These are phyloP conservation scores for Scytalopus superciliaris DNA, from an alignment of 2,113 vertebrate species.

Conservation along the genomic window DNA sequence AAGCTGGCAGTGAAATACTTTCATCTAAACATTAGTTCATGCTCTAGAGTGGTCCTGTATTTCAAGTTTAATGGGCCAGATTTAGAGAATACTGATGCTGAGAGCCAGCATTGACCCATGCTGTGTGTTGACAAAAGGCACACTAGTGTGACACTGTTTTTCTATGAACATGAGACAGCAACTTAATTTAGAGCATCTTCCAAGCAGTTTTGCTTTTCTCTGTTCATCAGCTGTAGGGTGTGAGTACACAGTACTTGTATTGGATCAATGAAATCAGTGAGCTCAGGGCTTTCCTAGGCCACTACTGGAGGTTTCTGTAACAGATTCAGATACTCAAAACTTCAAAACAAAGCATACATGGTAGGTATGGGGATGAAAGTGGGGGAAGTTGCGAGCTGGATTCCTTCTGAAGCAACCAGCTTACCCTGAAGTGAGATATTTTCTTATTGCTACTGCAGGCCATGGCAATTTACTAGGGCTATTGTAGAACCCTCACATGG, in stretches of 20 bases:
- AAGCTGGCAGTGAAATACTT: background rate
- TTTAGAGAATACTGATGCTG: background rate
- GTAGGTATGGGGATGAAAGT: background rate
- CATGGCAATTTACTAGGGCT: background rate
- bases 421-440: background rate
- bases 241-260: accelerated
- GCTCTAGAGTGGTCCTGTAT: background rate
- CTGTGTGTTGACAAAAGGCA: background rate
- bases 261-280: background rate
- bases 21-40: background rate
- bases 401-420: background rate
- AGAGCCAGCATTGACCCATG: background rate
- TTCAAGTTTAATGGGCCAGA: background rate
- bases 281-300: background rate
- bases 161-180: background rate
- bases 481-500: background rate
- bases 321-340: background rate
- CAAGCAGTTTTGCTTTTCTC: background rate
- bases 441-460: background rate
- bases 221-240: background rate
- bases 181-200: background rate
- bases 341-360: accelerated
- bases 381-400: background rate
- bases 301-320: background rate
- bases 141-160: background rate